Conservation (phyloP, 2,888 invertebrate genomes). For the Suillia variegata region DNA sequence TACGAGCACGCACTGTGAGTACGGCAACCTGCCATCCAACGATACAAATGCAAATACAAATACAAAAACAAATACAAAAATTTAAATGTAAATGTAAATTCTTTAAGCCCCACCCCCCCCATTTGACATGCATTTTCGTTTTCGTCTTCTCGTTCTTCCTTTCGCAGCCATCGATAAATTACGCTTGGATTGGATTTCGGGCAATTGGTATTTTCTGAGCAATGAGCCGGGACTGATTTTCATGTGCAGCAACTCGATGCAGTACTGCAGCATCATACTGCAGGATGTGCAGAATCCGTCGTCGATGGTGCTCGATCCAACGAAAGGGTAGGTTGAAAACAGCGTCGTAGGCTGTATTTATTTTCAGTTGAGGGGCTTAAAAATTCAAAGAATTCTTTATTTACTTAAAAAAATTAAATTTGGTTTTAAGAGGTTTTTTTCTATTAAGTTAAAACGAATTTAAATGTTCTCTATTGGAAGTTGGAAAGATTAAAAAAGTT, state of each 20-base stretch:
- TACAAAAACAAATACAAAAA: no score
- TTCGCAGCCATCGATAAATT: constrained; percentile 73
- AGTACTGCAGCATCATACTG: constrained; percentile 72
- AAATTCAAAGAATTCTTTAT: no score
- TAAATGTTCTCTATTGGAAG: no score
- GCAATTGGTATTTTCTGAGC: constrained; percentile 86
- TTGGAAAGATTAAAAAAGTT: no score
- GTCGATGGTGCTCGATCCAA: constrained; percentile 80
- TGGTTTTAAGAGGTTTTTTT: no score
- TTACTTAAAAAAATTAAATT: no score
- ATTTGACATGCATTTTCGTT: neutral
- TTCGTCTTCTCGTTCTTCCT: constrained; percentile 8
- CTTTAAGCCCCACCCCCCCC: no score
- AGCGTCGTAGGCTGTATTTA: no score
- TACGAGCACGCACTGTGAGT: constrained; percentile 69
- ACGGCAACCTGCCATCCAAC: constrained; percentile 12
- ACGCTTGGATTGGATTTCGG: constrained; percentile 82
- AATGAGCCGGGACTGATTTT: constrained; percentile 72
- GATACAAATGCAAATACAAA: neutral
- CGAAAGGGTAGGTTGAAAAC: constrained; percentile 67
- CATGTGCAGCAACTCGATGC: constrained; percentile 69
- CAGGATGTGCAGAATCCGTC: constrained; percentile 72
- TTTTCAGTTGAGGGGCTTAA: no score
- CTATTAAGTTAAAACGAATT: no score
- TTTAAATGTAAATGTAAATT: no score